Percentiles rank a stretch among this genome's conserved stretches.
Conservation (phyloP, 2,888 invertebrate genomes). For the Thecocarcelia acutangulata region DNA sequence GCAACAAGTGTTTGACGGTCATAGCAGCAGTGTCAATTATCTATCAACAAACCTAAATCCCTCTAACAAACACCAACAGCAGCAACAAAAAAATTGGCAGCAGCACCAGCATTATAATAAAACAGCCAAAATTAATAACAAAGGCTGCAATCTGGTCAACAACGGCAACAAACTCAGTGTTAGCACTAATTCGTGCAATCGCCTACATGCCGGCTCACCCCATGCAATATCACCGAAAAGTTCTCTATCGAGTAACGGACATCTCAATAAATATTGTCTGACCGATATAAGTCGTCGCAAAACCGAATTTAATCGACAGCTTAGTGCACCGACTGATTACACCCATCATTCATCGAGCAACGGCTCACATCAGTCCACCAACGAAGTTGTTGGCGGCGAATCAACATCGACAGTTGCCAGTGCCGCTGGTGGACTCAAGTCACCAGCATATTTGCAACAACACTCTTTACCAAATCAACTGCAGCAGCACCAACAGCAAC, state of each 20-base stretch:
- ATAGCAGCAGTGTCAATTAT: conserved; percentile 68
- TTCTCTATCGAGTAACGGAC: conserved; percentile 80
- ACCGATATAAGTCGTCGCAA: conserved; percentile 80
- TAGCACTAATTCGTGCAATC: conserved; percentile 77
- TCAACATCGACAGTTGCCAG: conserved; percentile 79
- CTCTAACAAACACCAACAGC: conserved; percentile 34
- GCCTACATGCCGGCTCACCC: conserved; percentile 74
- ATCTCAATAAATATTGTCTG: conserved; percentile 79
- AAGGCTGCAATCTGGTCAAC: conserved; percentile 79
- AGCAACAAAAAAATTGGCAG: conserved; percentile 65
- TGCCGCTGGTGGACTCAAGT: conserved; percentile 73
- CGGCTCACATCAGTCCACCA: conserved; percentile 77
- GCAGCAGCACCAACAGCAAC: conserved; percentile 30
- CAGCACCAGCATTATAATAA: conserved; percentile 73
- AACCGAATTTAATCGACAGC: conserved; percentile 81
- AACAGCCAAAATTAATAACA: conserved; percentile 79
- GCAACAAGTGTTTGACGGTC: conserved; percentile 49
- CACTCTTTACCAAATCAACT: conserved; percentile 67
- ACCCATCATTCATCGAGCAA: conserved; percentile 74
- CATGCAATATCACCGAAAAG: conserved; percentile 77
- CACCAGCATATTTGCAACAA: conserved; percentile 72
- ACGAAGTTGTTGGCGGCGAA: conserved; percentile 74
- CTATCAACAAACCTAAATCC: conserved; percentile 33
- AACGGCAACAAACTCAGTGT: conserved; percentile 77
- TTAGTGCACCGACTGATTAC: conserved; percentile 81